Percentiles rank a stretch among this genome's conserved stretches.
Conservation (phyloP, 1,140 invertebrate genomes). For the Portunus trituberculatus region DNA sequence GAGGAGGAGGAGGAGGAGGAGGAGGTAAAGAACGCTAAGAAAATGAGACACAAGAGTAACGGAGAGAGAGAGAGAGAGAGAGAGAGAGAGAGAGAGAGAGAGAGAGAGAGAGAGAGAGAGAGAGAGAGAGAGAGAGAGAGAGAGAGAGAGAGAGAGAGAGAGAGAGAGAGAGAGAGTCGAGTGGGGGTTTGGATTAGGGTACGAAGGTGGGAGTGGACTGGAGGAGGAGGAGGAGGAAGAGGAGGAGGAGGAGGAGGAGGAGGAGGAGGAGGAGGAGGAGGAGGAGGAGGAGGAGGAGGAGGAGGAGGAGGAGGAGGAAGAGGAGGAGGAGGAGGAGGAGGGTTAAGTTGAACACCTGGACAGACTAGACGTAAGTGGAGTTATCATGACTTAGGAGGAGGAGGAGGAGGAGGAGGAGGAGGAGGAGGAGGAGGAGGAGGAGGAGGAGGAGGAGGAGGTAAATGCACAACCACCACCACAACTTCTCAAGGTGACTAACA, state of each 20-base stretch:
- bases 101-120: not conserved
- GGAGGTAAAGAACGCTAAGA: not conserved
- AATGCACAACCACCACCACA: not conserved
- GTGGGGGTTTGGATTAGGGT: slow-evolving; percentile 1
- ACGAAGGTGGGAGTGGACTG: not conserved
- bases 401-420: not conserved
- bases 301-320: too few species aligned
- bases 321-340: not conserved
- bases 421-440: too few species aligned
- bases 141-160: not conserved
- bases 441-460: slow-evolving; percentile 30
- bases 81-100: not conserved
- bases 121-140: not conserved
- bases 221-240: not conserved
- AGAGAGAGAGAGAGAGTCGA: not conserved
- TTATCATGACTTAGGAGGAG: too few species aligned
- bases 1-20: not conserved
- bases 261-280: not conserved
- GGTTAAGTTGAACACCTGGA: not conserved
- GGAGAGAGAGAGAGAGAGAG: not conserved
- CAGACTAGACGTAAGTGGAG: not conserved
- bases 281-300: not conserved
- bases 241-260: not conserved
- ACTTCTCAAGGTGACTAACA: slow-evolving; percentile 22
- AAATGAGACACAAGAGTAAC: not conserved